Evolutionary conservation across 1,140 invertebrate species (phyloP).

Genomic region (Cotesia glomerata): DNA sequence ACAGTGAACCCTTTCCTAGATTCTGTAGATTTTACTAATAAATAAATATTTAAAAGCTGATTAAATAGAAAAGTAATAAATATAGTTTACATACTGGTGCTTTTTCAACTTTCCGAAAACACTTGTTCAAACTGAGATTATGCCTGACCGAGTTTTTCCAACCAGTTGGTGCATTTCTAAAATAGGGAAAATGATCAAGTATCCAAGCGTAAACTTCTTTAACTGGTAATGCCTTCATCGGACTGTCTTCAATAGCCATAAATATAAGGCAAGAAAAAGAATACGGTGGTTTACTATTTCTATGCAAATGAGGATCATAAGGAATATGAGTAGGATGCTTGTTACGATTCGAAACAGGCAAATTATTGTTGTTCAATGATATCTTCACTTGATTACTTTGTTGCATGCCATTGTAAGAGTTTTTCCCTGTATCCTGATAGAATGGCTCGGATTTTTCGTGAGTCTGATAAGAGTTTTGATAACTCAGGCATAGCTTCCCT

Average conservation of each 20-base stretch:
- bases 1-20: conserved; percentile 91
- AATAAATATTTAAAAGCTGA: conserved; percentile 3
- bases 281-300: conserved; percentile 90
- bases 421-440: conserved; percentile 44
- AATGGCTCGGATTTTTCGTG: conserved; percentile 42
- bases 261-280: conserved; percentile 96
- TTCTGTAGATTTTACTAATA: conserved; percentile 67
- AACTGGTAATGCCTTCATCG: conserved; percentile 86
- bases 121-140: conserved; percentile 95
- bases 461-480: conserved; percentile 44
- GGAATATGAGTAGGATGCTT: conserved; percentile 77
- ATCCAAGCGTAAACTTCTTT: conserved; percentile 99
- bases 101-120: conserved; percentile 95
- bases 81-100: conserved; percentile 71
- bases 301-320: conserved; percentile 79
- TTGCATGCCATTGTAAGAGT: conserved; percentile 43
- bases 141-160: conserved; percentile 98
- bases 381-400: conserved; percentile 59
- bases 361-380: conserved; percentile 59
- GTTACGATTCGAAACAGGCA: conserved; percentile 62
- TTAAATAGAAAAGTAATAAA: conserved; percentile 9
- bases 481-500: conserved; percentile 37
- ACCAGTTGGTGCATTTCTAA: conserved; percentile 92
- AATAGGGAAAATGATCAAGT: conserved; percentile 94
- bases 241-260: conserved; percentile 95